Evolutionary conservation across 2,888 invertebrate genomes (phyloP), one percentile per base, ranked within the genome.

Genomic region (Sminthurinus aureus): DNA sequence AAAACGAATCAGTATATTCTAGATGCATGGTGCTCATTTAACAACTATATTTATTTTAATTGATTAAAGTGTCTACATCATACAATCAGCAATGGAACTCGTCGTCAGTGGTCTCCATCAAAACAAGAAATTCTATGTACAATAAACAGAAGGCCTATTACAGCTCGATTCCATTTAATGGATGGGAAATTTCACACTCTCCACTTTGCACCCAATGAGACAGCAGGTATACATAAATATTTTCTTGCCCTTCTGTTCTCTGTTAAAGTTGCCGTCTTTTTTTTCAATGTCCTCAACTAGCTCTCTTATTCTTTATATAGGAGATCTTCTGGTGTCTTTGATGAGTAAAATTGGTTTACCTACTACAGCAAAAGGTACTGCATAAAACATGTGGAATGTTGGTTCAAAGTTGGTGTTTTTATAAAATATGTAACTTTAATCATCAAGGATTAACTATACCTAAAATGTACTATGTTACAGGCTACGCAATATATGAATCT

Each of bases 161-260:
- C 97, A 90, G 96, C 97, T 3, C 93, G 96, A 76, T 96, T 98
- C 89, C 93, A 96, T 90, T 94, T 98, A 89, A 94, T 98, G 93
- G 98, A 98, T 90, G 97, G 97, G 0, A 97, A 97, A 90, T 97
- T 97, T 90, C 96, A 98, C 90, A 96, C 97, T 0, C 94, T 98
- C 0, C 98, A 98, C 91, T 98, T 98, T 91, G 96, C 98, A 89
- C 96, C 98, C 0, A 96, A 96, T 52, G 96, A 97, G 76, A 96
- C 97, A 0, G 69, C 79, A 95, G 97, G 4, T 94, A 38, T 6
- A 38, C 3, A 1, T 38, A 38, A n/a, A n/a, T n/a, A n/a, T n/a
- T 38, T 38, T 38, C 6, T 38, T 38, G 38, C 1, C 38, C 38
- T 38, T 38, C 38, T 38, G 38, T 38, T 38, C 38, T 38, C 6